Base-by-base conservation (phyloP, 35 echinoderm and acorn worm genomes). In the Strongylocentrotus purpuratus region DNA sequence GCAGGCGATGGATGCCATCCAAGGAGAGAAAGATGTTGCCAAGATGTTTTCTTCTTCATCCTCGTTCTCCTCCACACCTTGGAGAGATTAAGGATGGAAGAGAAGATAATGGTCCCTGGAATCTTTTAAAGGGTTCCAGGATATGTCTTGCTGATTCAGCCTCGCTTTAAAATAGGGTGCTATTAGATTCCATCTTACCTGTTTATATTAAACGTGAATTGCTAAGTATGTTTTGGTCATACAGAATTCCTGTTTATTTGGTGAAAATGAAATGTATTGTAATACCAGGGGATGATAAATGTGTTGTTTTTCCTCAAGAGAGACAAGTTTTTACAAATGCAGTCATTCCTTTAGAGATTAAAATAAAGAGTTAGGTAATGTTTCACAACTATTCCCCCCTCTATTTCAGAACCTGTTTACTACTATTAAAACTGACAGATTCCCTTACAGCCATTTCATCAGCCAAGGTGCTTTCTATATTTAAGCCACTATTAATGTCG, bases 41-140 rank as follows among this genome's bases (percentile, higher is more conserved):
- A 78, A 78, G 65, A 78, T 78, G 65, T 78, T n/a, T 78, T 78
- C 20, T 28, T 78, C 65, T 78, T 78, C 65, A 78, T 78, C 65
- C 65, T 78, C 25, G 35, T 41, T 41, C 65, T 78, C 7, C 28
- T 78, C 22, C 65, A 78, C 65, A 78, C 65, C 65, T 78, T 78
- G 65, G 65, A 78, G 28, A 78, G 65, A 78, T 78, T 78, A 78
- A n/a, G 65, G 20, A 28, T 15, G 25, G 65, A 78, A 78, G 65
- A 78, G 28, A 22, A 28, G 65, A 78, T 78, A 78, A 78, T 78
- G 65, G 65, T 28, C 65, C 65, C 65, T 78, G 28, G 65, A n/a
- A 78, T 28, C 20, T 7, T 22, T 78, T 28, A 78, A 78, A n/a
- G 65, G 65, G 7, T 28, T 78, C 22, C 22, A n/a, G 65, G 28